Evolutionary conservation across 2,113 vertebrate genomes (phyloP).

Genomic region (Myrmecophaga tridactyla): DNA sequence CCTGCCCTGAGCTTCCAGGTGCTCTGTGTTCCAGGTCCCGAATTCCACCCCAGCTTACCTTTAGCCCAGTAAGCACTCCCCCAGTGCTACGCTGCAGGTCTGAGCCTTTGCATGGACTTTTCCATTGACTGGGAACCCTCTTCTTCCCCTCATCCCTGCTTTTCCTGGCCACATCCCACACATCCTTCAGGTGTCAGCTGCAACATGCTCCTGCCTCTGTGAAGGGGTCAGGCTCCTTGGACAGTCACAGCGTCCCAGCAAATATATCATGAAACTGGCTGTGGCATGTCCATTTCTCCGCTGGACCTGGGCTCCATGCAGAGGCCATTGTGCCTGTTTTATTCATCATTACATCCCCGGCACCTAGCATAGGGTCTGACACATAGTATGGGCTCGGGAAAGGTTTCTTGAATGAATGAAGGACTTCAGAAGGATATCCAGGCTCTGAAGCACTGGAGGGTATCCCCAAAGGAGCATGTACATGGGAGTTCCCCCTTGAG

Average conservation of each 20-base stretch:
- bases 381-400: neutral
- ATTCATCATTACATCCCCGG: neutral
- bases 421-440: neutral
- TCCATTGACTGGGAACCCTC: neutral
- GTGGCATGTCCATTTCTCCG: accelerated
- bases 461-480: neutral
- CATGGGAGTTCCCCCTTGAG: neutral
- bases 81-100: too few relatives aligned
- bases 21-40: too few relatives aligned
- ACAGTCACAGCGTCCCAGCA: neutral
- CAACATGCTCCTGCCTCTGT: neutral
- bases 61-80: too few relatives aligned
- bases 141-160: neutral
- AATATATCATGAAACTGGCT: neutral
- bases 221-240: neutral
- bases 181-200: neutral
- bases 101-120: neutral
- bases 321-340: neutral
- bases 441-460: neutral
- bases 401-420: neutral
- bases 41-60: neutral
- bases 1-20: too few relatives aligned
- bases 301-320: neutral
- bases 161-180: neutral
- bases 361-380: neutral